Base-by-base conservation (phyloP, 1,140 invertebrate genomes). In the Halictus rubicundus region DNA sequence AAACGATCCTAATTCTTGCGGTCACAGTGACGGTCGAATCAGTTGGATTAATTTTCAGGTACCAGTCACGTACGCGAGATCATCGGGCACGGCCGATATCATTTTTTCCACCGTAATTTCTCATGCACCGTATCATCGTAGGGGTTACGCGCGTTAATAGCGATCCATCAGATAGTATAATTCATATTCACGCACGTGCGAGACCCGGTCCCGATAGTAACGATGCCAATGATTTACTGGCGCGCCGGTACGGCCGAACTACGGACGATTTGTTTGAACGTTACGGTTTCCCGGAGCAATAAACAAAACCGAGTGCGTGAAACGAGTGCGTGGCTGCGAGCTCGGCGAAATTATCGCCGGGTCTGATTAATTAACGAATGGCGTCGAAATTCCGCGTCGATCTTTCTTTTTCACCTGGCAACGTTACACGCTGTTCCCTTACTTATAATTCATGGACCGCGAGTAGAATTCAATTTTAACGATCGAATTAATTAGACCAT, bases 151-250 rank as follows among this genome's bases (percentile, higher is more conserved):
- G 65, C 73, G 78, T 74, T 87, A 87, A 88, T 88, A 78, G 80
- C 70, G 79, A 81, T 87, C 82, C 69, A 81, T 69, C 80, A 80
- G 82, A 88, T 85, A 83, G 83, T 88, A 88, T 88, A 89, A 89
- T 84, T 88, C 78, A 85, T 87, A 83, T 64, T 78, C 82, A 83
- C 75, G 84, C 81, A 86, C 64, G 52, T 52, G 82, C 59, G 77
- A 74, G 70, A 42, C 23, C 60, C 64, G 63, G 61, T 21, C 71
- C 76, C 76, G 69, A 79, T 76, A 87, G 80, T 83, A 80, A 75
- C 81, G 49, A 64, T 54, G 61, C 78, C 63, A 63, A 79, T 86
- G 83, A 85, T 85, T 79, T 75, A 86, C 60, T 49, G 60, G 61
- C 32, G 39, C 65, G n/a, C 71, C 42, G 54, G 78, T 65, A 82